Base-by-base conservation (phyloP, 1,140 invertebrate species). In the Caerostris extrusa region DNA sequence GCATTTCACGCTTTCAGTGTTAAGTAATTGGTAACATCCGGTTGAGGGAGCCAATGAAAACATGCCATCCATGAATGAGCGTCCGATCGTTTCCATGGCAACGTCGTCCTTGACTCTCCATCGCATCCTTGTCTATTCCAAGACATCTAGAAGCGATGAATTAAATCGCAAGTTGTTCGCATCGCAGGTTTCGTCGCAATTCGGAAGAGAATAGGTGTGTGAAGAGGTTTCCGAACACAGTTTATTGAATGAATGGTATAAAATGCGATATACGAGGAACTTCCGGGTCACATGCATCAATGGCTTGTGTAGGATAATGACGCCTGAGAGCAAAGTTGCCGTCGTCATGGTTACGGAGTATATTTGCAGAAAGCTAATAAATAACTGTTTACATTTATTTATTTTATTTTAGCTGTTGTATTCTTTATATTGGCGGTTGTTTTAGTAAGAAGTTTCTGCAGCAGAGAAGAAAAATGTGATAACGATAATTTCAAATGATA, bases 21-120 rank as follows among this genome's bases (percentile, higher is more conserved):
- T 67, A 67, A 67, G 61, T 67, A 67, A 67, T 67, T 67, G 61
- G 61, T 14, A 67, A 67, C 61, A 67, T 67, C 12, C 61, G 61
- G 61, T 67, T 17, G 12, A 67, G 61, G n/a, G 17, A 17, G 5
- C 61, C 61, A 67, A 67, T 67, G 17, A 17, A 67, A n/a, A 14
- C 61, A 67, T 67, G 14, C 61, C 61, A 67, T 67, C 61, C 61
- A 67, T 67, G 61, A 67, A 67, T 17, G 61, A n/a, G 14, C 5
- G 5, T 5, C 3, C 10, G 14, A 67, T n/a, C 2, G 61, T 67
- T 67, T 67, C 61, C 61, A 67, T 67, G 61, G 61, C 17, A 67
- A 67, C 61, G 61, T 4, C 61, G 61, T 12, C 17, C 12, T 17
- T 12, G 61, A 67, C n/a, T 14, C 61, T n/a, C 61, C 10, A n/a